These are phyloP conservation scores for Macropodus opercularis DNA, from an alignment of 2,797 vertebrate genomes.

Conservation along the genomic window DNA sequence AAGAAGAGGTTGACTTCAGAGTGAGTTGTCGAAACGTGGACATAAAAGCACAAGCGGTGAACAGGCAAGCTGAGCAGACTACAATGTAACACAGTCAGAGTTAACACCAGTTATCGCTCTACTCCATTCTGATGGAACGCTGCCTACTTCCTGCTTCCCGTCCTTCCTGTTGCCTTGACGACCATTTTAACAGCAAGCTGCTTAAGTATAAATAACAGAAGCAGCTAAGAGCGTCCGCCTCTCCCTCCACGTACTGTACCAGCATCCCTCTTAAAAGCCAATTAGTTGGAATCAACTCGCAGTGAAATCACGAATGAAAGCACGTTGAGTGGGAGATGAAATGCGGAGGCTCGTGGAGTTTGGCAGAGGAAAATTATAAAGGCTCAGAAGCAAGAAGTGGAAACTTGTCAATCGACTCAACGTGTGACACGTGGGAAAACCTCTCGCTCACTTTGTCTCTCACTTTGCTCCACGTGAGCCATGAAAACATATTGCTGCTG, in stretches of 20 bases:
- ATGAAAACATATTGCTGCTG: slow-evolving; percentile 11
- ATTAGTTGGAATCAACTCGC: slow-evolving; percentile 22
- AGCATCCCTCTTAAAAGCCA: slow-evolving; percentile 46
- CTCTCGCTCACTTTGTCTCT: slow-evolving; percentile 20
- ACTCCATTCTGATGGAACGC: slow-evolving; percentile 36
- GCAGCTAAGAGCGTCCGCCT: slow-evolving; percentile 31
- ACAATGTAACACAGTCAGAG: neutral
- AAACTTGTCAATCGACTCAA: slow-evolving; percentile 10
- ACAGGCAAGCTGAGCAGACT: neutral
- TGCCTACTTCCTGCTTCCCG: slow-evolving; percentile 77
- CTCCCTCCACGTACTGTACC: slow-evolving; percentile 27
- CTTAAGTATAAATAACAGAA: slow-evolving; percentile 40
- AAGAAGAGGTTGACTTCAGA: slow-evolving; percentile 52
- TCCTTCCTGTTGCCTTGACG: slow-evolving; percentile 63
- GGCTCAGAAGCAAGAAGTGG: slow-evolving; percentile 21
- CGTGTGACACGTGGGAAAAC: slow-evolving; percentile 19
- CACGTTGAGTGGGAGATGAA: slow-evolving; percentile 31
- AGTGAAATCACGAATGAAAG: slow-evolving; percentile 17
- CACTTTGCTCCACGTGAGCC: neutral
- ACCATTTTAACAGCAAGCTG: slow-evolving; percentile 37
- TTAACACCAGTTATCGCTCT: slow-evolving; percentile 54
- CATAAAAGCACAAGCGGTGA: neutral
- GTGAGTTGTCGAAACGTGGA: neutral
- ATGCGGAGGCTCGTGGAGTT: neutral
- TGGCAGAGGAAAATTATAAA: slow-evolving; percentile 3